Conservation (phyloP, 2,797 vertebrate genomes). For the Orientallactaga sibirica region DNA sequence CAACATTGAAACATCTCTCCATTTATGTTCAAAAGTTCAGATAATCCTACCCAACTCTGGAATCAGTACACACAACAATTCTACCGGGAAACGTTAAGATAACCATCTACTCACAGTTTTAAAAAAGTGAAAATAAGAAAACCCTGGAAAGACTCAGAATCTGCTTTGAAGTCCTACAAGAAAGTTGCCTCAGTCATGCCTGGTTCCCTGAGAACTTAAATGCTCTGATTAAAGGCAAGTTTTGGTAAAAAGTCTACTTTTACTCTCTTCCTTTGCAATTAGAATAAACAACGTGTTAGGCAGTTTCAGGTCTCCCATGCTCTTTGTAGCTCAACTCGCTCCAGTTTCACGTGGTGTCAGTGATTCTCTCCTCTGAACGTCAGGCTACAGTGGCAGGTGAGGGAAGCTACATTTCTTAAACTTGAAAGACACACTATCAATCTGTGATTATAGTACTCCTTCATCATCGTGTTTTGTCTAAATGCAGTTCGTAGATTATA, state of each 20-base stretch:
- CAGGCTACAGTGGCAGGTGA: background rate
- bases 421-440: background rate
- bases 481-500: background rate
- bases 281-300: slow-evolving; percentile 55
- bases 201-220: slow-evolving; percentile 80
- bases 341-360: slow-evolving; percentile 21
- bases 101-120: slow-evolving; percentile 33
- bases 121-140: slow-evolving; percentile 44
- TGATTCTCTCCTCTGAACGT: slow-evolving; percentile 58
- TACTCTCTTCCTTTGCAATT: slow-evolving; percentile 29
- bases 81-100: slow-evolving; percentile 47
- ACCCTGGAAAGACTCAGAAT: slow-evolving; percentile 20
- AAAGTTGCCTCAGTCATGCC: slow-evolving; percentile 55
- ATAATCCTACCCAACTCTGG: background rate
- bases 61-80: slow-evolving; percentile 10
- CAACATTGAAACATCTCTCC: slow-evolving; percentile 35
- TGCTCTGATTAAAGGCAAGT: slow-evolving; percentile 76
- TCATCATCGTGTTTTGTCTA: background rate
- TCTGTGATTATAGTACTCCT: slow-evolving; percentile 28
- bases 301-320: slow-evolving; percentile 31
- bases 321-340: slow-evolving; percentile 42
- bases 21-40: slow-evolving; percentile 33
- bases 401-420: slow-evolving; percentile 7
- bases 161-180: slow-evolving; percentile 64
- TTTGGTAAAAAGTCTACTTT: slow-evolving; percentile 65